phyloP scores from a whole-genome alignment of 2,888 invertebrate genomes.

The Zonitis immaculata region DNA sequence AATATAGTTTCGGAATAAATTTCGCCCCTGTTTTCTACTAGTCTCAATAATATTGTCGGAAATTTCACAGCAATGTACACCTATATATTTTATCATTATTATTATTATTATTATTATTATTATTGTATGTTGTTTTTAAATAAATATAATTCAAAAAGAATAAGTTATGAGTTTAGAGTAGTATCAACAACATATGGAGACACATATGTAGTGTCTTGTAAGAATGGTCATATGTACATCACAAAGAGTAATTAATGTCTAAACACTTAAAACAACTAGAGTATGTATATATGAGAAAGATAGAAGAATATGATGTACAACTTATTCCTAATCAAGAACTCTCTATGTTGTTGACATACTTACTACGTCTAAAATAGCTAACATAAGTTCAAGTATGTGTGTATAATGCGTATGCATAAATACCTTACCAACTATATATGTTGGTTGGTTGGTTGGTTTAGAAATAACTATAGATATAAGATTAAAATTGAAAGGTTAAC shows the following conservation, averaged over 20 bases:
- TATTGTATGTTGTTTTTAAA: too few species aligned
- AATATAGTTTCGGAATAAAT: background rate
- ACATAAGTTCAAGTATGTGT: constrained; percentile 7
- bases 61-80: too few species aligned
- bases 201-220: constrained; percentile 10
- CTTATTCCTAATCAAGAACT: constrained; percentile 34
- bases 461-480: background rate
- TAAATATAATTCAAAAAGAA: constrained; percentile 14
- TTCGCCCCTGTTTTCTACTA: background rate
- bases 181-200: constrained; percentile 11
- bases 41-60: too few species aligned
- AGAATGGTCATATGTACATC: constrained; percentile 34
- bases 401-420: constrained; percentile 8
- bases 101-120: too few species aligned
- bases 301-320: constrained; percentile 18
- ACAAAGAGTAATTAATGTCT: constrained; percentile 41
- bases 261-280: constrained; percentile 29
- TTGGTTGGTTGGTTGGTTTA: background rate
- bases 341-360: constrained; percentile 31
- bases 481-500: background rate
- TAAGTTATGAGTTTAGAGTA: constrained; percentile 14
- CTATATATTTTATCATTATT: too few species aligned
- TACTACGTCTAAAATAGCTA: constrained; percentile 23
- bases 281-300: background rate
- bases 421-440: too few species aligned